Evolutionary conservation across 2,888 invertebrate species (phyloP).

Genomic region (Tenthredo distinguenda): DNA sequence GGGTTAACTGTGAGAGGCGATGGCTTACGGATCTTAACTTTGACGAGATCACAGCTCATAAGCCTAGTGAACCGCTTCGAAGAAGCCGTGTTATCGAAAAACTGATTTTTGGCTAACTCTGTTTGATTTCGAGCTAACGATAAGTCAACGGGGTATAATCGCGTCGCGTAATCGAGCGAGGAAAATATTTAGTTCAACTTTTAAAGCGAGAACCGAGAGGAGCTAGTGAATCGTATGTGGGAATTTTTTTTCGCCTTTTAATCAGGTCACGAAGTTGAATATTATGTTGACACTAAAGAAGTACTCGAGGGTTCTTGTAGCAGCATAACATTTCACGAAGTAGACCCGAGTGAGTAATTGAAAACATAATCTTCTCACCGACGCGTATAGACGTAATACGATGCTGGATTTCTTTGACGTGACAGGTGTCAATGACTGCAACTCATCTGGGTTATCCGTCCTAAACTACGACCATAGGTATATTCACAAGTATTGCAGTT

Average conservation of each 20-base stretch:
- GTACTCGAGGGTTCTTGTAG: neutral
- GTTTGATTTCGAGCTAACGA: neutral
- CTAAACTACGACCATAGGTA: neutral
- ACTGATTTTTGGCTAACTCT: neutral
- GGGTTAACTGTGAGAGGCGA: neutral
- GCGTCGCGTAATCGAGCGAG: neutral
- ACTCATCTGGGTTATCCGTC: neutral
- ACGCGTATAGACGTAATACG: neutral
- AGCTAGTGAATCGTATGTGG: neutral
- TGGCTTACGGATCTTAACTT: neutral
- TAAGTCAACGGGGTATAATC: neutral
- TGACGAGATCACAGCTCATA: neutral
- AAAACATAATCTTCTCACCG: slow-evolving; percentile 6
- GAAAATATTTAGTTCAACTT: neutral
- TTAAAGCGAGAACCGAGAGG: neutral
- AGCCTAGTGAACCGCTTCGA: neutral
- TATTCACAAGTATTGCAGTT: neutral
- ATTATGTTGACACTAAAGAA: neutral
- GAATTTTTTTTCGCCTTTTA: neutral
- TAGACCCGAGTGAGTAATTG: neutral
- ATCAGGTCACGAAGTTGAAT: slow-evolving; percentile 13
- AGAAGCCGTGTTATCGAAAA: neutral
- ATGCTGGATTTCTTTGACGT: slow-evolving; percentile 5
- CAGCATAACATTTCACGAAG: neutral
- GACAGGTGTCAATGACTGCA: slow-evolving; percentile 28